A percentile compares a stretch with the other conserved stretches of the same genome.
Conservation (phyloP, 92 coral and sea anemone species). For the Zoanthus sociatus region DNA sequence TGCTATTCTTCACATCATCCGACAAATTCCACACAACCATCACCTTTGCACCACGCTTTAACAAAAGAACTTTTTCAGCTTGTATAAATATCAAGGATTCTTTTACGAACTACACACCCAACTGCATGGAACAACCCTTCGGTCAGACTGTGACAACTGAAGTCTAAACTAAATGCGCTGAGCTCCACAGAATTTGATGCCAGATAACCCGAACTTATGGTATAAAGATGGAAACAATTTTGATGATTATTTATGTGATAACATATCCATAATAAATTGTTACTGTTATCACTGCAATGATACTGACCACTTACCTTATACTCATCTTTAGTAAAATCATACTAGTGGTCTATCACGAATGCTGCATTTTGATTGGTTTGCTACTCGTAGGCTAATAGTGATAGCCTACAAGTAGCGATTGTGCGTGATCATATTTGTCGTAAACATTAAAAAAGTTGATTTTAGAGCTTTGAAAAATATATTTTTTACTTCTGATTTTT, state of each 20-base stretch:
- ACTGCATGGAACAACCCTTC: conserved; percentile 13
- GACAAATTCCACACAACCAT: conserved; percentile 8
- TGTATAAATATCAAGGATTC: too few relatives aligned
- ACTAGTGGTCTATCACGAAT: too few relatives aligned
- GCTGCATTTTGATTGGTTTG: too few relatives aligned
- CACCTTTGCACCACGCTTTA: background rate
- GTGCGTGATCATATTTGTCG: too few relatives aligned
- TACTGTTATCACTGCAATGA: conserved; percentile 2
- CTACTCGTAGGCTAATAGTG: too few relatives aligned
- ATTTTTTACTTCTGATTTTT: too few relatives aligned
- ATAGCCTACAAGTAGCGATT: too few relatives aligned
- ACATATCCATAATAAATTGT: conserved; percentile 1
- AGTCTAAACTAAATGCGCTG: conserved; percentile 22
- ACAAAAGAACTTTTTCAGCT: background rate
- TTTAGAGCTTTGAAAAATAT: too few relatives aligned
- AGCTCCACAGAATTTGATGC: conserved; percentile 20
- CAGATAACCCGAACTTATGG: conserved; percentile 23
- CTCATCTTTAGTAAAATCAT: too few relatives aligned
- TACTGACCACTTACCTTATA: background rate
- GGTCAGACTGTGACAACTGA: conserved; percentile 21
- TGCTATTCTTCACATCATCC: background rate
- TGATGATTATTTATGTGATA: background rate
- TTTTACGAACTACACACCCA: conserved; percentile 25
- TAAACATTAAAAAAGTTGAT: too few relatives aligned
- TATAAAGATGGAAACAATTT: conserved; percentile 11